Evolutionary conservation across 2,797 vertebrate genomes (phyloP).

Genomic region (Acridotheres tristis): DNA sequence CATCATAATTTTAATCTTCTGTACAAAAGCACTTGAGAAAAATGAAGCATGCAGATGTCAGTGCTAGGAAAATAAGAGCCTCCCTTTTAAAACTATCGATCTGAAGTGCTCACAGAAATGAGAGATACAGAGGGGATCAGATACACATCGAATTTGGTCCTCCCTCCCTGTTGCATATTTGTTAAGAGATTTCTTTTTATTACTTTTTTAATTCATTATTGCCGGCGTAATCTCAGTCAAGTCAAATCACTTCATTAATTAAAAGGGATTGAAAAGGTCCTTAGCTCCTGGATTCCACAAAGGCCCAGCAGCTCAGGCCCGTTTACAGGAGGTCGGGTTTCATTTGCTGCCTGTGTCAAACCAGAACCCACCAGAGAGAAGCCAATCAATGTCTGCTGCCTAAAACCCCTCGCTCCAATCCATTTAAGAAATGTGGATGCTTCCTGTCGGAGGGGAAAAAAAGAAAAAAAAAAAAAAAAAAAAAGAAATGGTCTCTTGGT

Average conservation of each 20-base stretch:
- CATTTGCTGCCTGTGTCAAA: constrained; percentile 93
- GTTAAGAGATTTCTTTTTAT: constrained; percentile 59
- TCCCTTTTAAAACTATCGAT: not conserved
- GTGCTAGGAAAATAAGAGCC: constrained; percentile 2
- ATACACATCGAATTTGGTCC: not conserved
- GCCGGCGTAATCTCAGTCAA: constrained; percentile 81
- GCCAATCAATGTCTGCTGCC: constrained; percentile 92
- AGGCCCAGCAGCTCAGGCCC: constrained; percentile 85
- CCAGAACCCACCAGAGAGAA: constrained; percentile 82
- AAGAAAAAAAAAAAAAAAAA: constrained; percentile 57
- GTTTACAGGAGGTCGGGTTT: constrained; percentile 92
- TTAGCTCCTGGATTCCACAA: constrained; percentile 85
- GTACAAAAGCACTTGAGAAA: not conserved
- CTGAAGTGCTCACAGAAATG: not conserved
- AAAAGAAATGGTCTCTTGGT: constrained; percentile 87
- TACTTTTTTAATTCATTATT: constrained; percentile 78
- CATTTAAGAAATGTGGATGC: constrained; percentile 92
- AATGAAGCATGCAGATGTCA: not conserved
- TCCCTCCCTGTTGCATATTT: constrained; percentile 37
- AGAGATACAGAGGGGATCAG: not conserved
- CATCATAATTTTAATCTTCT: constrained; percentile 12
- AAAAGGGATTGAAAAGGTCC: constrained; percentile 90
- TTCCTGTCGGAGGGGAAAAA: constrained; percentile 80
- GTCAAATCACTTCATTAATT: constrained; percentile 95
- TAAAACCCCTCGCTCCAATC: constrained; percentile 85